A percentile compares a stretch with the other conserved stretches of the same genome.
Conservation (phyloP, 2,797 vertebrate species). For the Carduelis carduelis region DNA sequence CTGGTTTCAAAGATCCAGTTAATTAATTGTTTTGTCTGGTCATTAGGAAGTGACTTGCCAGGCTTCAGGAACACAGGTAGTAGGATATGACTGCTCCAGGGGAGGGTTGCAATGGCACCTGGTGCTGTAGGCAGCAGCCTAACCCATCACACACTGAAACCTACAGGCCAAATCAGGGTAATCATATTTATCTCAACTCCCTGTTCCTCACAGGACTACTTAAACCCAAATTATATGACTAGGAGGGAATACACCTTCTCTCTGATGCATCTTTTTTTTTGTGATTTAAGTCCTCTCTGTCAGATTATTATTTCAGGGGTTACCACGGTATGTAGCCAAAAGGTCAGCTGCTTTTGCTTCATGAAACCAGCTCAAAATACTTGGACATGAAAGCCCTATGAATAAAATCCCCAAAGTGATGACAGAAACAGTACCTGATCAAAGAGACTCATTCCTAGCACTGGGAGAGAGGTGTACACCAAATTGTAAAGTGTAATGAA, state of each 20-base stretch:
- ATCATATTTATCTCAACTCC: neutral
- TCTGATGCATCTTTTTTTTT: neutral
- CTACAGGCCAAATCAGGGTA: neutral
- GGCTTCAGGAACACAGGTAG: neutral
- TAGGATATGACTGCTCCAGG: neutral
- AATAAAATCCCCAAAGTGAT: neutral
- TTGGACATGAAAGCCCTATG: neutral
- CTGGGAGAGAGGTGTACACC: slow-evolving; percentile 90
- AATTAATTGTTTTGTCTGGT: neutral
- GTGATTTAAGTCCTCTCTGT: neutral
- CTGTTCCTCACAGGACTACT: neutral
- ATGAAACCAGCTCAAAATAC: neutral
- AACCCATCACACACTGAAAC: neutral
- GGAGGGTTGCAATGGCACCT: neutral
- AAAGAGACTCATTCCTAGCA: slow-evolving; percentile 91
- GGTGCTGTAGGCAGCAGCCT: neutral
- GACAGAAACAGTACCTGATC: slow-evolving; percentile 84
- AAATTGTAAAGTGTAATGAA: slow-evolving; percentile 93
- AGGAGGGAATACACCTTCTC: neutral
- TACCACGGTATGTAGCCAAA: neutral
- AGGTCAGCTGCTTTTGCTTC: neutral
- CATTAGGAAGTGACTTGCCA: neutral
- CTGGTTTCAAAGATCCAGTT: neutral
- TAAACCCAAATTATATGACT: neutral
- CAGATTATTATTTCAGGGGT: neutral